Percentiles rank a stretch among this genome's conserved stretches.
These are phyloP conservation scores for Mesorhabditis spiculigera DNA, from an alignment of 2,888 invertebrate genomes.

Conservation along the genomic window DNA sequence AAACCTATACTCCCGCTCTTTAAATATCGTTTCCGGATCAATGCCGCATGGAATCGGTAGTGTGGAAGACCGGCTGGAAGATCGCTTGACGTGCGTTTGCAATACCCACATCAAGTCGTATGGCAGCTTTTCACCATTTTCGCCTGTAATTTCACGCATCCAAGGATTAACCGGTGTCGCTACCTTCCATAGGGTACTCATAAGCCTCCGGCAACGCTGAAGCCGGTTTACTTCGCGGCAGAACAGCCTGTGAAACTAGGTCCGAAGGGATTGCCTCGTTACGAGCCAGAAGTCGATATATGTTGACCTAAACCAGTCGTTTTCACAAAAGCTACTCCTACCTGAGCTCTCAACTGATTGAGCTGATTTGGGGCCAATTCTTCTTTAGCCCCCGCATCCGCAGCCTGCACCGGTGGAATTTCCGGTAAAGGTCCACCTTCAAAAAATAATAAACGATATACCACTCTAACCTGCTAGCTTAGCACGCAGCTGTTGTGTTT, in stretches of 20 bases:
- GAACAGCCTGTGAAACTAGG: slow-evolving; percentile 46
- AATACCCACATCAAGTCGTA: slow-evolving; percentile 53
- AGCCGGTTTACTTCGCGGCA: slow-evolving; percentile 19
- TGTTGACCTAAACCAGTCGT: slow-evolving; percentile 58
- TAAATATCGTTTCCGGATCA: neutral
- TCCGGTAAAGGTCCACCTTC: neutral
- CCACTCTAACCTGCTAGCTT: slow-evolving; percentile 20
- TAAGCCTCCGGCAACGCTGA: slow-evolving; percentile 50
- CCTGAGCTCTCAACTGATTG: slow-evolving; percentile 35
- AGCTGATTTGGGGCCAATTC: slow-evolving; percentile 32
- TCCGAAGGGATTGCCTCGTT: slow-evolving; percentile 62
- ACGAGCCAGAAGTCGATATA: slow-evolving; percentile 62
- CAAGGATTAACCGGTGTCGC: no score
- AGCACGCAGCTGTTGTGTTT: slow-evolving; percentile 28
- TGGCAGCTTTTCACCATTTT: slow-evolving; percentile 50
- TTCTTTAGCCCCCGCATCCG: no score
- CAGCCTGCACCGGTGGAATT: neutral
- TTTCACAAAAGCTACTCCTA: neutral
- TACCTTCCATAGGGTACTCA: slow-evolving; percentile 36
- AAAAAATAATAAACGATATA: neutral
- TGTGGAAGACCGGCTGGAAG: no score
- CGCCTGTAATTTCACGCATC: slow-evolving; percentile 9
- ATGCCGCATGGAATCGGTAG: neutral
- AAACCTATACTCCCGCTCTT: neutral
- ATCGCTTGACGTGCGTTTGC: no score